Evolutionary conservation across 2,888 invertebrate species (phyloP).

Genomic region (Chelonus formosanus): DNA sequence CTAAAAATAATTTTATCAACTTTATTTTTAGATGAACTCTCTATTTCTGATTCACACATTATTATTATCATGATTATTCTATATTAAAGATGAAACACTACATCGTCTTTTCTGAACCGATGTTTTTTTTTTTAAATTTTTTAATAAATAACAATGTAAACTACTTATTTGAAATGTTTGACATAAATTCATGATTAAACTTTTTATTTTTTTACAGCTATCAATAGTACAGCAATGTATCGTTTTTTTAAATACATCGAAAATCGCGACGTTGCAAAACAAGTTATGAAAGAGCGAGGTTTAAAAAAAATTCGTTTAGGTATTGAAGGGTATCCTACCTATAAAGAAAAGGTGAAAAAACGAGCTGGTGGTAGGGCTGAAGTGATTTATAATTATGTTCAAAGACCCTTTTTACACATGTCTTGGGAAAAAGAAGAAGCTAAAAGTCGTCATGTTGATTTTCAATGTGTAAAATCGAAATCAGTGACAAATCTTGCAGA

Average conservation of each 20-base stretch:
- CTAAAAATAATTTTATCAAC: no score
- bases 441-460: slow-evolving; percentile 98
- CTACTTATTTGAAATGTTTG: no score
- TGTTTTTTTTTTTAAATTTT: no score
- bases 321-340: slow-evolving; percentile 99
- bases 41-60: background rate
- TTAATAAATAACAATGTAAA: background rate
- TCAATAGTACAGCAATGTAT: slow-evolving; percentile 94
- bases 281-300: slow-evolving; percentile 97
- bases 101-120: no score
- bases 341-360: slow-evolving; percentile 98
- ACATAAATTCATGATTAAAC: background rate
- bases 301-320: slow-evolving; percentile 98
- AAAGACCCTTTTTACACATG: slow-evolving; percentile 98
- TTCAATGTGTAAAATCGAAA: slow-evolving; percentile 98
- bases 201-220: slow-evolving; percentile 70
- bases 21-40: no score
- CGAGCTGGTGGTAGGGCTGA: slow-evolving; percentile 94
- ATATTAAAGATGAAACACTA: no score
- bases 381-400: slow-evolving; percentile 99
- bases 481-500: slow-evolving; percentile 96
- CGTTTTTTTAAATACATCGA: slow-evolving; percentile 99
- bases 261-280: slow-evolving; percentile 98
- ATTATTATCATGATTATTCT: background rate
- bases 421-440: slow-evolving; percentile 99